Percentiles rank a stretch among this genome's conserved stretches.
Evolutionary conservation across 2,113 vertebrate genomes (phyloP).

Genomic region (Pao palembangensis): DNA sequence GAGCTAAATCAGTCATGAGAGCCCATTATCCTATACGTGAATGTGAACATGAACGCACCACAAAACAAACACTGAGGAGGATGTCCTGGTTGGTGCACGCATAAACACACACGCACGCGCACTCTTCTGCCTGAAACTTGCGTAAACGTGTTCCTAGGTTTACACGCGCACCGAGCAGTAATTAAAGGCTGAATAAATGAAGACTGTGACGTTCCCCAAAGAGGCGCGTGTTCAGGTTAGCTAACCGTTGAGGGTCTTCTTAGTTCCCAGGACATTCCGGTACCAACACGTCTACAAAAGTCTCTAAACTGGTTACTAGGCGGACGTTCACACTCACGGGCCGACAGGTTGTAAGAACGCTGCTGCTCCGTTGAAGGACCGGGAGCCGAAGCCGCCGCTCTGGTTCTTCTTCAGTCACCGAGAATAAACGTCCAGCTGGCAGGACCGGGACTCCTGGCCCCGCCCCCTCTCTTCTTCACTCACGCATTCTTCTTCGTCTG

Average conservation of each 20-base stretch:
- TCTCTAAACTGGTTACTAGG: too few species aligned
- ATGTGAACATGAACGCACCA: background rate
- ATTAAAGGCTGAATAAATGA: too few species aligned
- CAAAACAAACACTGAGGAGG: constrained; percentile 25
- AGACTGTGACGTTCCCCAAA: too few species aligned
- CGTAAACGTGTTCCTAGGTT: constrained; percentile 12
- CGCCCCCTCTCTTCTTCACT: background rate
- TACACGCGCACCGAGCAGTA: too few species aligned
- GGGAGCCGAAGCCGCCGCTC: background rate
- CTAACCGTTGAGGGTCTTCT: too few species aligned
- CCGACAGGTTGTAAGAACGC: background rate
- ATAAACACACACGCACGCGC: background rate
- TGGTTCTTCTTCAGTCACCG: rapidly evolving
- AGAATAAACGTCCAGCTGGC: constrained; percentile 2
- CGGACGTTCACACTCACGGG: background rate
- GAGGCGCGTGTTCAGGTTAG: too few species aligned
- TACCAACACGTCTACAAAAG: too few species aligned
- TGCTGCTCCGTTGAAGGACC: background rate
- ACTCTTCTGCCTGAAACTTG: constrained; percentile 11
- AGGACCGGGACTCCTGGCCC: background rate
- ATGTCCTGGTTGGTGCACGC: constrained; percentile 44
- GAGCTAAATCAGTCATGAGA: background rate
- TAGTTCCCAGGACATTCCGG: too few species aligned
- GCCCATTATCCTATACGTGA: too few species aligned
- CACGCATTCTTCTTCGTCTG: background rate